phyloP scores from a whole-genome alignment of 2,888 invertebrate genomes.

The Trachelus iudaicus region DNA sequence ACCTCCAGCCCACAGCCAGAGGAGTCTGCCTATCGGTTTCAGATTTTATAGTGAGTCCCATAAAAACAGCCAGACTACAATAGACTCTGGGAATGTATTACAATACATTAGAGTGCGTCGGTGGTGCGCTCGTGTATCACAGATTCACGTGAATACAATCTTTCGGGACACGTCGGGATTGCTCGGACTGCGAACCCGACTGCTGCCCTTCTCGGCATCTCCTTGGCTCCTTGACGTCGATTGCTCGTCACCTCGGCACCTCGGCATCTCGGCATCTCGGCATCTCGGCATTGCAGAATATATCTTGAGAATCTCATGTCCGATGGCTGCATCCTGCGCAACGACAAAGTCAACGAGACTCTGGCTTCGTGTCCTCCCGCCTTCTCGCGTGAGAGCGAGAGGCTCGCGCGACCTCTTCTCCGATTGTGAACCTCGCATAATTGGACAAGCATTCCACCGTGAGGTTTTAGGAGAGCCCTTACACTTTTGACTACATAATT shows the following conservation, averaged over 20 bases:
- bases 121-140: not conserved
- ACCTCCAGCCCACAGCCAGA: no score
- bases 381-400: not conserved
- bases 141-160: not conserved
- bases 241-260: no score
- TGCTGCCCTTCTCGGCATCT: no score
- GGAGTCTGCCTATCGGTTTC: no score
- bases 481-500: constrained; percentile 41
- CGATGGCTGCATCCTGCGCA: no score
- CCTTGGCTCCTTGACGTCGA: no score
- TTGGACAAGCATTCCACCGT: constrained; percentile 25
- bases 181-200: not conserved
- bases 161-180: not conserved
- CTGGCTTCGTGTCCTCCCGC: no score
- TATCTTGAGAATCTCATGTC: no score
- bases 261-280: no score
- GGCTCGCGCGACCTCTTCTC: not conserved
- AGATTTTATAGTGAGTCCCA: not conserved
- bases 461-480: constrained; percentile 39
- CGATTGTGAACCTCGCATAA: not conserved
- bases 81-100: constrained; percentile 9
- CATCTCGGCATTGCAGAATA: no score
- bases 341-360: no score
- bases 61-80: constrained; percentile 19
- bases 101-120: constrained; percentile 9